These are phyloP conservation scores for Ciconia maguari DNA, from an alignment of 2,113 vertebrate genomes.

Conservation along the genomic window DNA sequence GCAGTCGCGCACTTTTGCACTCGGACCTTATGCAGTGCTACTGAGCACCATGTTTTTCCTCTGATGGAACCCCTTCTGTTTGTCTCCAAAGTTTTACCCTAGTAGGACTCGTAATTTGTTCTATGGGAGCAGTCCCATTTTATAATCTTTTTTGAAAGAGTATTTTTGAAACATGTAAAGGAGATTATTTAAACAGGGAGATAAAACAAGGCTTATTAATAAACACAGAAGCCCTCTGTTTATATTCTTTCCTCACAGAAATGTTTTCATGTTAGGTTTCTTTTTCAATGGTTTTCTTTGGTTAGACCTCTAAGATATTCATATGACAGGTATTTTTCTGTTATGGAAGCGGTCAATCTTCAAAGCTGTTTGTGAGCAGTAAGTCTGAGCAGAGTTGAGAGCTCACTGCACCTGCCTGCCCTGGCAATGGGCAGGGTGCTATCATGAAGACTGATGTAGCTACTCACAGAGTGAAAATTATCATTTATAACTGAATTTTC, in stretches of 20 bases:
- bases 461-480: neutral
- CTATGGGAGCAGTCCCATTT: neutral
- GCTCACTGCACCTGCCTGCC: neutral
- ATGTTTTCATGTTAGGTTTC: neutral
- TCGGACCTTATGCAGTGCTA: neutral
- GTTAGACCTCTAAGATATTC: neutral
- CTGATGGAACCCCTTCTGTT: neutral
- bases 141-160: neutral
- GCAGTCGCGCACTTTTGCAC: neutral
- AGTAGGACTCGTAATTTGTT: neutral
- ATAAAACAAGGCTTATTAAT: neutral
- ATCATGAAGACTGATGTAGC: too few relatives aligned
- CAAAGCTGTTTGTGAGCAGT: neutral
- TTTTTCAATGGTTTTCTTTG: neutral
- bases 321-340: neutral
- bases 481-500: neutral
- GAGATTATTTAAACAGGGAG: neutral
- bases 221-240: neutral
- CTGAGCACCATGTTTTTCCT: neutral
- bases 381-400: neutral
- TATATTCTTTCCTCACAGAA: neutral
- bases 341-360: neutral
- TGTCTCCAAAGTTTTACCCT: neutral
- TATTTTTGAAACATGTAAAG: neutral
- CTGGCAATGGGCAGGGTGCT: neutral